phyloP scores from a whole-genome alignment of 2,113 vertebrate species.

The Mugil cephalus region DNA sequence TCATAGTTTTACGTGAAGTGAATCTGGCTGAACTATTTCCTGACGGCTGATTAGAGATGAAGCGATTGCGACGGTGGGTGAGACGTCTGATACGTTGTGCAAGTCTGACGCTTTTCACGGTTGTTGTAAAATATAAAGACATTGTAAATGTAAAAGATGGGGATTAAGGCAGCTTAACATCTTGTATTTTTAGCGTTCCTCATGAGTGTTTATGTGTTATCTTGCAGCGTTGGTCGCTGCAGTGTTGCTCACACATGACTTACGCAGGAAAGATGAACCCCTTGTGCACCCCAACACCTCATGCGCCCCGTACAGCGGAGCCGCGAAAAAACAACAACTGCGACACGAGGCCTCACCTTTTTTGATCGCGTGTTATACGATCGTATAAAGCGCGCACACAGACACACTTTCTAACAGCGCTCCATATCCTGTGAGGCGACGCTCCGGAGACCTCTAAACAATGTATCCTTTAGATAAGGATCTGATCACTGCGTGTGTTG shows the following conservation, averaged over 20 bases:
- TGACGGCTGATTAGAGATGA: too few relatives aligned
- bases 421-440: conserved; percentile 71
- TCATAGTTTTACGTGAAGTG: too few relatives aligned
- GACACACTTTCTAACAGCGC: conserved; percentile 65
- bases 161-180: too few relatives aligned
- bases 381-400: conserved; percentile 30
- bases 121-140: too few relatives aligned
- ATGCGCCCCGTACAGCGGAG: neutral
- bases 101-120: too few relatives aligned
- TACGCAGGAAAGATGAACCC: neutral
- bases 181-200: too few relatives aligned
- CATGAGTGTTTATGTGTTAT: too few relatives aligned
- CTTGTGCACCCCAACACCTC: conserved; percentile 27
- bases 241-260: neutral
- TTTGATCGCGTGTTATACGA: conserved; percentile 46
- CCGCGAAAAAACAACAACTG: conserved; percentile 12
- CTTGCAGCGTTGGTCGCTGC: too few relatives aligned
- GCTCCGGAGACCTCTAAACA: conserved; percentile 69
- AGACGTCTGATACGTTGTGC: too few relatives aligned
- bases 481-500: conserved; percentile 69
- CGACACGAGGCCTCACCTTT: conserved; percentile 23
- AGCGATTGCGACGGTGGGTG: too few relatives aligned
- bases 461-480: conserved; percentile 82
- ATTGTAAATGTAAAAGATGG: too few relatives aligned
- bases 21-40: too few relatives aligned